Evolutionary conservation across 2,797 vertebrate species (phyloP).

Genomic region (Chaunax sp.): DNA sequence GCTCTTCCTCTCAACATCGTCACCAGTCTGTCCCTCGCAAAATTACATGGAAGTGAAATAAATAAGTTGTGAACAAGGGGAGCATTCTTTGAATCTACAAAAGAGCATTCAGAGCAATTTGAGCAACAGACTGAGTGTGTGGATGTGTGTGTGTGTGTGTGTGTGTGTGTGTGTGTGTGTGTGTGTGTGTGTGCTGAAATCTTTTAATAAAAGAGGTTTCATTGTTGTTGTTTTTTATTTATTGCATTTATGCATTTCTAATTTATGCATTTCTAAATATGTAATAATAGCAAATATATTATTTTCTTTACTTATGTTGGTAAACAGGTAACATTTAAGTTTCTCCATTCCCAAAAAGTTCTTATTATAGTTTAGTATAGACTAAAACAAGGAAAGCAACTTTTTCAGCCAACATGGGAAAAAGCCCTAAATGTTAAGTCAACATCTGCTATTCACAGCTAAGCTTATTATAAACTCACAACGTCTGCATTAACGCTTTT

Average conservation of each 20-base stretch:
- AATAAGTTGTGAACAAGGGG: conserved; percentile 66
- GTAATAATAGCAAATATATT: not conserved
- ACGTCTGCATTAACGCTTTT: not conserved
- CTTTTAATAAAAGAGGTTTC: conserved; percentile 14
- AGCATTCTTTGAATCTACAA: conserved; percentile 63
- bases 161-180: conserved; percentile 23
- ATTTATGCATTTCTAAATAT: conserved; percentile 10
- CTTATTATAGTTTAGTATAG: conserved; percentile 4
- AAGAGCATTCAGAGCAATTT: conserved; percentile 64
- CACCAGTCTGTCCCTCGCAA: conserved; percentile 33
- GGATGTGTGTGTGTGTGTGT: too few species aligned
- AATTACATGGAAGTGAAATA: conserved; percentile 67
- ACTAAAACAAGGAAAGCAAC: too few species aligned
- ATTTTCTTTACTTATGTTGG: not conserved
- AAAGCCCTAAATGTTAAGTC: conserved; percentile 15
- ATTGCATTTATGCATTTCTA: conserved; percentile 1
- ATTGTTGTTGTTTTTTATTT: conserved; percentile 16
- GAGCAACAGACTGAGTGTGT: conserved; percentile 17
- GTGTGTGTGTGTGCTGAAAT: conserved; percentile 18
- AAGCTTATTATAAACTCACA: conserved; percentile 20
- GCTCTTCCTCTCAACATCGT: conserved; percentile 42
- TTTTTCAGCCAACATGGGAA: not conserved
- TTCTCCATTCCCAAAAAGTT: not conserved
- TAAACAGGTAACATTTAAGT: not conserved
- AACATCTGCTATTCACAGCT: conserved; percentile 26